A percentile compares a stretch with the other conserved stretches of the same genome.
These are phyloP conservation scores for Pollimyrus isidori DNA, from an alignment of 2,113 vertebrate genomes.

Conservation along the genomic window DNA sequence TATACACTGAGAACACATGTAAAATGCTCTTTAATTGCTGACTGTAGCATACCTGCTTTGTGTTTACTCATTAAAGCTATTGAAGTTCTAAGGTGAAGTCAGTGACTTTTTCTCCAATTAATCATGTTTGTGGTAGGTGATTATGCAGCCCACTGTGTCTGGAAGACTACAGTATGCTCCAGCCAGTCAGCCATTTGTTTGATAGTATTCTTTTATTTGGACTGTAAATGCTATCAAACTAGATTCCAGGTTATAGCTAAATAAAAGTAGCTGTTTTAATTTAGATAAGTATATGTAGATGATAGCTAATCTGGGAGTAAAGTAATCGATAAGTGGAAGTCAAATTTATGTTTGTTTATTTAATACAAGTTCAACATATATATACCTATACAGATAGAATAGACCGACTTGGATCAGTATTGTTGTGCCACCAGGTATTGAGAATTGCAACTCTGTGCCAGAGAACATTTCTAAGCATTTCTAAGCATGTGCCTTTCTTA, in stretches of 20 bases:
- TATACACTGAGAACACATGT: background rate
- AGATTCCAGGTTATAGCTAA: background rate
- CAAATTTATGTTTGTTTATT: background rate
- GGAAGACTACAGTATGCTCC: background rate
- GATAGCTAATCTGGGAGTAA: background rate
- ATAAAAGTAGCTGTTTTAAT: background rate
- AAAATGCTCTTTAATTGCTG: constrained; percentile 1
- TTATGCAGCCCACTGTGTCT: background rate
- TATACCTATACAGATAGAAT: background rate
- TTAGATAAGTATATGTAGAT: background rate
- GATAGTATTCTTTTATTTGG: background rate
- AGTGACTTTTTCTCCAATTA: background rate
- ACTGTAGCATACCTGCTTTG: background rate
- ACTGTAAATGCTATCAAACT: background rate
- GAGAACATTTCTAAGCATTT: background rate
- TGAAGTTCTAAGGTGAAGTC: background rate
- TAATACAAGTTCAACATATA: background rate
- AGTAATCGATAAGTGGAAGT: background rate
- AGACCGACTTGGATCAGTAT: background rate
- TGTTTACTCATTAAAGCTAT: constrained; percentile 2
- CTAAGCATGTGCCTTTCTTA: background rate
- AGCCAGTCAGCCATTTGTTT: background rate
- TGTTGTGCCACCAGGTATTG: background rate
- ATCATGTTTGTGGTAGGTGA: background rate
- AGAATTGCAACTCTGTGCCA: background rate